Percentiles rank a stretch among this genome's conserved stretches.
Evolutionary conservation across 2,888 invertebrate genomes (phyloP).

Genomic region (Sinhomidia bicolor): DNA sequence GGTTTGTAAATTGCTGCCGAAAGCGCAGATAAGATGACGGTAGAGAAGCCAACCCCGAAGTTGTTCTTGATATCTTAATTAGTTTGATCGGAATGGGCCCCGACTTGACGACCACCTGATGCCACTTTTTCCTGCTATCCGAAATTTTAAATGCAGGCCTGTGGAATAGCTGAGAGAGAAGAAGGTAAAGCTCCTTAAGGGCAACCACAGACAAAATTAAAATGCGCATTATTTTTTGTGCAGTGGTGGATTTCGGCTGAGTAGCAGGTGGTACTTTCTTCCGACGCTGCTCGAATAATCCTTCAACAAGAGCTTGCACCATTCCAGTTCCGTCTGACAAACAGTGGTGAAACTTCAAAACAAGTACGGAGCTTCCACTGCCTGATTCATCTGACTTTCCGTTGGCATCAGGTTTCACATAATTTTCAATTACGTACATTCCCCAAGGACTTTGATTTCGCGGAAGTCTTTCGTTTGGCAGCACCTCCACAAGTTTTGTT

Average conservation of each 20-base stretch:
- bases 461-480: background rate
- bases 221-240: too few species aligned
- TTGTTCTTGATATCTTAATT: constrained; percentile 11
- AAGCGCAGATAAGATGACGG: constrained; percentile 16
- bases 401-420: background rate
- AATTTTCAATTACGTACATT: background rate
- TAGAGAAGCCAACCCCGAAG: background rate
- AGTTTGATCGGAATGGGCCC: background rate
- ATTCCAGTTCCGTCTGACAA: background rate
- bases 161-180: too few species aligned
- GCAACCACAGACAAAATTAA: too few species aligned
- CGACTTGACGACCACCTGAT: background rate
- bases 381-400: background rate
- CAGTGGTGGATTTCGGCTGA: too few species aligned
- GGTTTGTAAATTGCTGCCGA: background rate
- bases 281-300: background rate
- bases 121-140: constrained; percentile 1
- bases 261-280: background rate
- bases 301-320: background rate
- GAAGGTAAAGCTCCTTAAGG: too few species aligned
- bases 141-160: background rate
- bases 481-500: background rate
- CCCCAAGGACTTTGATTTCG: background rate
- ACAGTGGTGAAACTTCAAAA: background rate
- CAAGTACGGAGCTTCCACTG: background rate